A percentile compares a stretch with the other conserved stretches of the same genome.
Conservation (phyloP, 1,140 invertebrate genomes). For the Trachymyrmex septentrionalis region DNA sequence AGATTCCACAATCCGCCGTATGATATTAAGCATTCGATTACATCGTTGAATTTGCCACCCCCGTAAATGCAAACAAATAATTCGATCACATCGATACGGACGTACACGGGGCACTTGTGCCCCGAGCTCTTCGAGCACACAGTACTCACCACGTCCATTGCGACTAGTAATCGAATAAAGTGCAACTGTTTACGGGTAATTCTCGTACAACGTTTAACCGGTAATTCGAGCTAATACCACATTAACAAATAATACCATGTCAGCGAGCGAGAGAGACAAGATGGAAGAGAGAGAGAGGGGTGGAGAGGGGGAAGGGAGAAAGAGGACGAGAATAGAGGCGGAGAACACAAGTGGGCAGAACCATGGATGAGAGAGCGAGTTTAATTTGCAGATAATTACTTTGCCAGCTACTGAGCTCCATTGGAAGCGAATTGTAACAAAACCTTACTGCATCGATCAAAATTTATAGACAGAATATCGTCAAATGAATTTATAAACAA, state of each 20-base stretch:
- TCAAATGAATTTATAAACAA: background rate
- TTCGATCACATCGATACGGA: constrained; percentile 61
- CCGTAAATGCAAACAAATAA: constrained; percentile 53
- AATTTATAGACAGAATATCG: constrained; percentile 32
- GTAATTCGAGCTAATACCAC: constrained; percentile 66
- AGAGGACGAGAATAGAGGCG: background rate
- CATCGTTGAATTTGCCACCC: constrained; percentile 41
- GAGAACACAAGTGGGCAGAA: constrained; percentile 3
- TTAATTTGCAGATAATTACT: constrained; percentile 65
- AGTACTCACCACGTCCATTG: constrained; percentile 17
- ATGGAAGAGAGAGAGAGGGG: too few species aligned
- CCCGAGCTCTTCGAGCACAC: constrained; percentile 14
- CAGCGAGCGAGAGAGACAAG: background rate
- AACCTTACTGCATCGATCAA: constrained; percentile 23
- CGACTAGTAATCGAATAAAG: constrained; percentile 67
- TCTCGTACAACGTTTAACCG: constrained; percentile 68
- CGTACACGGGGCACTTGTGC: background rate
- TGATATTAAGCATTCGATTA: constrained; percentile 64
- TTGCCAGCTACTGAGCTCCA: constrained; percentile 29
- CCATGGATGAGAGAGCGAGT: constrained; percentile 28
- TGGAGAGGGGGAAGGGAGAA: too few species aligned
- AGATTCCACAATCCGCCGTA: constrained; percentile 20
- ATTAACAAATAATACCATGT: constrained; percentile 62
- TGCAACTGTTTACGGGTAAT: constrained; percentile 69
- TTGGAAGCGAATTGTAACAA: constrained; percentile 25